Evolutionary conservation across 1,140 invertebrate genomes (phyloP), one percentile per base, ranked within the genome.

Genomic region (Hypsibius dujardini): DNA sequence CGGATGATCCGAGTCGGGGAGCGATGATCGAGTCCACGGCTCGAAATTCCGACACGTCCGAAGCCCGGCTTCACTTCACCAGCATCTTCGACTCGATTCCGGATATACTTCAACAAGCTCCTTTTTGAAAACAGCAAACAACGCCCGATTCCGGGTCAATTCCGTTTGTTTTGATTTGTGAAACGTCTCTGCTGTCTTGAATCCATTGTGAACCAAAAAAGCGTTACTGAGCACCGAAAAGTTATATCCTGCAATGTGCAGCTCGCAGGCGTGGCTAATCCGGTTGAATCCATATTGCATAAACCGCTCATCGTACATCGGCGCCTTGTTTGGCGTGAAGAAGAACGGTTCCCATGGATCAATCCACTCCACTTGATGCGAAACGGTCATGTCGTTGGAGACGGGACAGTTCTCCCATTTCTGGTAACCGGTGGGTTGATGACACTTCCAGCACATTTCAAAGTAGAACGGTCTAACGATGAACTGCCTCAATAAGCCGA

Each of bases 341-440:
- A 82, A 85, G 76, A 85, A 85, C 1, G 85, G 85, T 75, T 86
- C 85, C 83, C 83, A 86, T 0, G 84, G 83, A 76, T 84, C 82
- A 70, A 77, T 74, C 80, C 82, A 83, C 14, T 77, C 73, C 1
- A 80, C 75, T n/a, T 76, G 72, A 73, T 79, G 81, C 46, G 80
- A 76, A 1, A 83, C 78, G 73, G 83, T 79, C 74, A 84, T 79
- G 1, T 79, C 71, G 12, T 78, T 70, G 56, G 50, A 75, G 46
- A 46, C 14, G 60, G 74, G 60, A 42, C 74, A 72, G 60, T 78
- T 77, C 72, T 81, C 77, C 85, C 85, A 86, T 1, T 77, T 76
- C 67, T 84, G 80, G 74, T 85, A 86, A 74, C 84, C 81, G 0
- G 84, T 85, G 70, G 79, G 79, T 59, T 79, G 80, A 78, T 86